Evolutionary conservation across 2,113 vertebrate species (phyloP), one percentile per base, ranked within the genome.

Genomic region (Pseudopipra pipra): DNA sequence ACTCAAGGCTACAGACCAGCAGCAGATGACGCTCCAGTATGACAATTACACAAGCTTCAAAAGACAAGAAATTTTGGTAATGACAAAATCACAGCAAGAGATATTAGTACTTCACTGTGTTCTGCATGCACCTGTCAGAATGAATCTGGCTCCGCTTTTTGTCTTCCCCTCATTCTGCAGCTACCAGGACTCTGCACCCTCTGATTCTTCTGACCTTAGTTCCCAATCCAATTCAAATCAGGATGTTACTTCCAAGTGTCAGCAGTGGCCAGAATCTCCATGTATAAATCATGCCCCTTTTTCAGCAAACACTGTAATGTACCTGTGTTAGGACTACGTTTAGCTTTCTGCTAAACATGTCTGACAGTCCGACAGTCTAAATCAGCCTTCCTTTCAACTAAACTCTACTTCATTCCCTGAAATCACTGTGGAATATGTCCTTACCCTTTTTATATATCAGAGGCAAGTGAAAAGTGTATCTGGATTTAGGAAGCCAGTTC

Each of bases 271-370:
- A 58, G 54, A 88, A 72, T 14, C 24, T 33, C 43, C 49, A 76
- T 0, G 0, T 30, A 3, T 9, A 79, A 44, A 19, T 30, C 43
- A 39, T 7, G 21, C 3, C 2, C 15, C 23, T 25, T 76, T 75
- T 80, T 56, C 7, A 67, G 21, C 43, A 84, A 88, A 62, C 15
- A 73, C n/a, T 39, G 35, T 21, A 44, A 58, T 0, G 3, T 35
- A 74, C 31, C 30, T 74, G 9, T 24, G 22, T 43, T 54, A 62
- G 21, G 15, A 67, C 16, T 7, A 33, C 4, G 7, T 63, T 71
- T 37, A 31, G 8, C 43, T 59, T 71, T 86, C 72, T 52, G 59
- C 55, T 92, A 71, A 90, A 82, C 1, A 0, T 5, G 56, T 2
- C 63, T 59, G 33, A 62, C 59, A 81, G 56, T 3, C 63, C 55